phyloP scores from a whole-genome alignment of 92 coral and sea anemone species.

The Anthopleura xanthogrammica region DNA sequence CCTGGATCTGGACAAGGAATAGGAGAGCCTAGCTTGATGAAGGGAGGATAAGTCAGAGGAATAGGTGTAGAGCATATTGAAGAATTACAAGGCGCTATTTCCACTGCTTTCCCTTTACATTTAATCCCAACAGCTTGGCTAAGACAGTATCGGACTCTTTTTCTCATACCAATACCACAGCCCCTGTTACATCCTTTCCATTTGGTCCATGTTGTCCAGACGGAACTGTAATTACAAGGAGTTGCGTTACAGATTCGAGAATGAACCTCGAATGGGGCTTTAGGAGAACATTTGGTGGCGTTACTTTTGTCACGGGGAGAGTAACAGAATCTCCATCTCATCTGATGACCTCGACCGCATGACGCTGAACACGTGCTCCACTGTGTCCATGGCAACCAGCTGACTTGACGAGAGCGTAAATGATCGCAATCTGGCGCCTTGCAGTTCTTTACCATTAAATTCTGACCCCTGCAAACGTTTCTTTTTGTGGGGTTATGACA shows the following conservation, averaged over 20 bases:
- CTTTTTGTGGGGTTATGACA: slow-evolving; percentile 49
- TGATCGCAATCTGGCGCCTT: slow-evolving; percentile 26
- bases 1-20: slow-evolving; percentile 80
- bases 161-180: slow-evolving; percentile 67
- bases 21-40: slow-evolving; percentile 53
- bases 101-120: slow-evolving; percentile 72
- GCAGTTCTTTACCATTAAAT: slow-evolving; percentile 45
- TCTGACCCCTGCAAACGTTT: slow-evolving; percentile 48
- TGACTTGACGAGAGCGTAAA: slow-evolving; percentile 23
- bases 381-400: slow-evolving; percentile 65
- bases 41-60: slow-evolving; percentile 56
- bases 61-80: slow-evolving; percentile 43
- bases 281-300: slow-evolving; percentile 46
- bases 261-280: slow-evolving; percentile 63
- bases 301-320: slow-evolving; percentile 20
- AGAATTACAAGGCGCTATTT: slow-evolving; percentile 51
- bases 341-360: slow-evolving; percentile 75
- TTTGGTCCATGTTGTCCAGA: slow-evolving; percentile 87
- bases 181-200: slow-evolving; percentile 83
- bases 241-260: slow-evolving; percentile 45
- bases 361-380: slow-evolving; percentile 79
- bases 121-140: slow-evolving; percentile 59
- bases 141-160: slow-evolving; percentile 72
- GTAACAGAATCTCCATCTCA: slow-evolving; percentile 82
- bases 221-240: slow-evolving; percentile 68